phyloP scores from a whole-genome alignment of 1,140 invertebrate genomes.

The Bombus sibiricus region DNA sequence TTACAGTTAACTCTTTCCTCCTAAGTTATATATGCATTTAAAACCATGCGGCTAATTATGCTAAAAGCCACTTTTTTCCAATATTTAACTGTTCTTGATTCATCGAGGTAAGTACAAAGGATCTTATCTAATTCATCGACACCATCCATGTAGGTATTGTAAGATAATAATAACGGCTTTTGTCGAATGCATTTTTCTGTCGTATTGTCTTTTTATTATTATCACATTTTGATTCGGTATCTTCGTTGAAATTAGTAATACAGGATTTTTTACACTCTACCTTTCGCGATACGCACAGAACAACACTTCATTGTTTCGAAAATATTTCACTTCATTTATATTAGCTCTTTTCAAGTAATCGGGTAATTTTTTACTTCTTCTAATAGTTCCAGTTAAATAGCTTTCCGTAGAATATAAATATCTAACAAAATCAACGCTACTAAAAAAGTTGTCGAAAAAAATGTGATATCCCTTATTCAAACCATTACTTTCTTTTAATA shows the following conservation, averaged over 20 bases:
- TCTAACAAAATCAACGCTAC: slow-evolving; percentile 44
- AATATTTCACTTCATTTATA: slow-evolving; percentile 38
- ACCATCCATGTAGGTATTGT: no score
- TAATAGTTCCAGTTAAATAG: slow-evolving; percentile 50
- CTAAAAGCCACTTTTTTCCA: no score
- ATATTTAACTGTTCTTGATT: no score
- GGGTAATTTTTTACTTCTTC: slow-evolving; percentile 59
- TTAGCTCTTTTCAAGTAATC: slow-evolving; percentile 36
- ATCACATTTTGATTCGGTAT: no score
- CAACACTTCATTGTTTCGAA: slow-evolving; percentile 34
- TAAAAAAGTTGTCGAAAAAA: slow-evolving; percentile 40
- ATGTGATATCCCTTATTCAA: slow-evolving; percentile 19
- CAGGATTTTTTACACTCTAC: neutral
- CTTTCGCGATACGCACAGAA: slow-evolving; percentile 2
- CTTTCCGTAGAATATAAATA: slow-evolving; percentile 45
- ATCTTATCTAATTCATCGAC: no score
- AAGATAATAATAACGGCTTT: no score
- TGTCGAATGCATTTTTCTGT: no score
- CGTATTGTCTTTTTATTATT: no score
- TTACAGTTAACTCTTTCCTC: neutral
- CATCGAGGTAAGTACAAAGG: no score
- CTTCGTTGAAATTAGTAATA: neutral
- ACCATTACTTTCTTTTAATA: slow-evolving; percentile 17
- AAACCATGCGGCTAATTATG: neutral
- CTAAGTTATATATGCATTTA: slow-evolving; percentile 4